Evolutionary conservation across 2,888 invertebrate species (phyloP).

Genomic region (Tachina fera): DNA sequence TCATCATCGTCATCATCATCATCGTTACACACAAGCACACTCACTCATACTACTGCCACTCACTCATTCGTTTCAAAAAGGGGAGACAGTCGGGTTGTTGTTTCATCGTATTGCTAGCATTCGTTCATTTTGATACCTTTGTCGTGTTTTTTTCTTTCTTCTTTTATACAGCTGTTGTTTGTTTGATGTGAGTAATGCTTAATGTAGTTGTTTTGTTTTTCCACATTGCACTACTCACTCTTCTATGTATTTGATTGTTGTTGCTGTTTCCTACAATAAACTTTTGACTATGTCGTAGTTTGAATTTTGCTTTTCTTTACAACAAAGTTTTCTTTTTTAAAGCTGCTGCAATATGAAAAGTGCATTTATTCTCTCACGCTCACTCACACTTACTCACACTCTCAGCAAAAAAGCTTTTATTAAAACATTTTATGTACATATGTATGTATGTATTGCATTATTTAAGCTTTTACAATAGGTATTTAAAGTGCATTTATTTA

Average conservation of each 20-base stretch:
- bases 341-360: slow-evolving; percentile 5
- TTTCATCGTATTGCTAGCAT: slow-evolving; percentile 38
- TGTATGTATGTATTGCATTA: neutral
- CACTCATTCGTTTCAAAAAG: slow-evolving; percentile 30
- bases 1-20: slow-evolving; percentile 53
- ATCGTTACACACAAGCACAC: slow-evolving; percentile 21
- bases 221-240: slow-evolving; percentile 47
- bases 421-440: neutral
- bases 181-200: slow-evolving; percentile 54
- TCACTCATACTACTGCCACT: neutral
- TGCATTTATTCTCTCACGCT: slow-evolving; percentile 17
- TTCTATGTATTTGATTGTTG: slow-evolving; percentile 4
- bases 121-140: slow-evolving; percentile 41
- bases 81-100: slow-evolving; percentile 44
- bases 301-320: neutral
- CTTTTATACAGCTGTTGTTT: slow-evolving; percentile 45
- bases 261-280: neutral
- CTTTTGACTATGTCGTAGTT: neutral
- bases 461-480: slow-evolving; percentile 16
- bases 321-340: slow-evolving; percentile 1
- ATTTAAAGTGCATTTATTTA: slow-evolving; percentile 44
- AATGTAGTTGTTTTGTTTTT: slow-evolving; percentile 33
- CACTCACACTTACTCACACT: neutral
- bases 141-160: slow-evolving; percentile 28
- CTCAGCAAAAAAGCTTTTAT: slow-evolving; percentile 37